Evolutionary conservation across 2,113 vertebrate species (phyloP).

Genomic region (Pangasianodon hypophthalmus): DNA sequence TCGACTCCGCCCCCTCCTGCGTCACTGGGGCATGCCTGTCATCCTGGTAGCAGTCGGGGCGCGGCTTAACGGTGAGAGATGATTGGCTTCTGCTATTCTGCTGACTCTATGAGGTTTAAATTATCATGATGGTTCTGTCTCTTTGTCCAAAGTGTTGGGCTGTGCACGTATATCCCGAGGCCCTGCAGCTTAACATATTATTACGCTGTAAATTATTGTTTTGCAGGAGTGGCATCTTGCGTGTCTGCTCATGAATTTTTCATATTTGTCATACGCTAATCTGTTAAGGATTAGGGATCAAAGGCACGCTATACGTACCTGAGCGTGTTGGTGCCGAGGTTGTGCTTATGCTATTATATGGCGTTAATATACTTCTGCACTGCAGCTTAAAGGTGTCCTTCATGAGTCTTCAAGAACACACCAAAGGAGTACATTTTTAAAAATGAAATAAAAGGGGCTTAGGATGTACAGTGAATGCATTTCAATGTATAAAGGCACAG

Average conservation of each 20-base stretch:
- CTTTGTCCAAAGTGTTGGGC: neutral
- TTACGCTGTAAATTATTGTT: slow-evolving; percentile 33
- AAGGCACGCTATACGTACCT: slow-evolving; percentile 6
- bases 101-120: neutral
- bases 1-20: slow-evolving; percentile 87
- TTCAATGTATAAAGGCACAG: slow-evolving; percentile 5
- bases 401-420: neutral
- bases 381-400: slow-evolving; percentile 20
- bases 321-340: slow-evolving; percentile 9
- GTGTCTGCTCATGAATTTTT: slow-evolving; percentile 32
- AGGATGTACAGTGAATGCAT: neutral
- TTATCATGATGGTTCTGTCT: slow-evolving; percentile 3
- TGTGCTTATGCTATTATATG: slow-evolving; percentile 7
- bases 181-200: neutral
- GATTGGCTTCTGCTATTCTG: slow-evolving; percentile 12
- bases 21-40: slow-evolving; percentile 84
- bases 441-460: neutral
- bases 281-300: slow-evolving; percentile 28
- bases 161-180: neutral
- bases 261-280: slow-evolving; percentile 21
- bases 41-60: slow-evolving; percentile 91
- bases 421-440: neutral
- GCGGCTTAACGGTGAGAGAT: slow-evolving; percentile 86
- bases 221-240: neutral
- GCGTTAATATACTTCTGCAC: neutral